Conservation (phyloP, 2,888 invertebrate species). For the Eupelmus urozonus region DNA sequence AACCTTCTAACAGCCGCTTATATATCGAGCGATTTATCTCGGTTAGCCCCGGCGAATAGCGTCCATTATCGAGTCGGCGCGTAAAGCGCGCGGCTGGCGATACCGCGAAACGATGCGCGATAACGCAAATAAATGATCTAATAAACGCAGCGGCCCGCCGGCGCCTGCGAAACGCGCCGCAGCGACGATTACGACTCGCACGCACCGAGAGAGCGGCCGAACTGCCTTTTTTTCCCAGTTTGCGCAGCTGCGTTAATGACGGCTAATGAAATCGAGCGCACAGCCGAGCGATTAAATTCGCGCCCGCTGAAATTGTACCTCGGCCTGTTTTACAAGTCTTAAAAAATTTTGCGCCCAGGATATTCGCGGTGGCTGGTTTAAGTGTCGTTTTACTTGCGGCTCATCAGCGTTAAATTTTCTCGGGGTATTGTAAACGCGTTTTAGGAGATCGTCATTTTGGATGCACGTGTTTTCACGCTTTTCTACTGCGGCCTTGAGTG, state of each 20-base stretch:
- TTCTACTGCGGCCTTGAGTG: no score
- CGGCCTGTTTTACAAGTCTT: no score
- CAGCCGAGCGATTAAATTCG: no score
- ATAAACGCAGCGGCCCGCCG: conserved; percentile 22
- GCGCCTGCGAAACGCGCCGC: conserved; percentile 17
- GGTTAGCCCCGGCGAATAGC: conserved; percentile 21
- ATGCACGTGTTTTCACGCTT: no score
- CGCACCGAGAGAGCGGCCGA: no score
- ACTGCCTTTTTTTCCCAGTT: conserved; percentile 14
- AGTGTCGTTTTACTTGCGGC: no score
- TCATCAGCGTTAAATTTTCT: no score
- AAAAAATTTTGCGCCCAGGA: no score
- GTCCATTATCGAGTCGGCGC: conserved; percentile 41
- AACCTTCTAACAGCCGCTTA: neutral
- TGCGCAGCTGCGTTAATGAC: conserved; percentile 18
- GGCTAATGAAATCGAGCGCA: conserved; percentile 32
- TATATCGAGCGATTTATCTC: conserved; percentile 40
- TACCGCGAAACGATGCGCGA: conserved; percentile 38
- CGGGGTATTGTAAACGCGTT: no score
- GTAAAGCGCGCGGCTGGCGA: conserved; percentile 1
- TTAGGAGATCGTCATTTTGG: no score
- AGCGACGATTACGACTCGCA: conserved; percentile 42
- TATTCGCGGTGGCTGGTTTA: no score
- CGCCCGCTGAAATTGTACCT: no score
- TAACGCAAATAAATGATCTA: conserved; percentile 54